These are phyloP conservation scores for Thymelicus lineola DNA, from an alignment of 2,888 invertebrate species.

Conservation along the genomic window DNA sequence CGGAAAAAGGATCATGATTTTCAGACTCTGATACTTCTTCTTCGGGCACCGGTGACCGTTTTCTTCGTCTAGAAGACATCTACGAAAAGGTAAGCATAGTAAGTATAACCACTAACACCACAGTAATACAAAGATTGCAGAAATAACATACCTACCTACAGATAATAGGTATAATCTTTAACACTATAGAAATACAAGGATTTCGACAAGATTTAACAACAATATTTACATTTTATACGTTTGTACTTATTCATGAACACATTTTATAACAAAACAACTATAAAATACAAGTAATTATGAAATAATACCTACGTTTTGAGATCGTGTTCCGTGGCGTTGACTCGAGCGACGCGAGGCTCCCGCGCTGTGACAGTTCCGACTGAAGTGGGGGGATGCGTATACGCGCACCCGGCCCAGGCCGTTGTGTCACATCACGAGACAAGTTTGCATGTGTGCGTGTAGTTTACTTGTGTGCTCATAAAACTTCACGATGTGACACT, in stretches of 20 bases:
- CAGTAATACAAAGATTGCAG: no score
- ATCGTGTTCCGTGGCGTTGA: no score
- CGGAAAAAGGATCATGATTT: no score
- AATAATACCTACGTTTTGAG: not conserved
- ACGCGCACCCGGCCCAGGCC: no score
- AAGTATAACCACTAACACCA: no score
- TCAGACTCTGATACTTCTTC: no score
- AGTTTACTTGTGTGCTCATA: not conserved
- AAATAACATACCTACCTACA: no score
- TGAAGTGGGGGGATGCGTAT: no score
- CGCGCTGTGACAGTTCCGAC: no score
- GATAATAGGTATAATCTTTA: slow-evolving; percentile 4
- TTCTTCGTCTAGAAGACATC: slow-evolving; percentile 12
- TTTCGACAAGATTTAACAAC: slow-evolving; percentile 3
- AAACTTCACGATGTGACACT: slow-evolving; percentile 7
- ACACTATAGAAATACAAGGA: slow-evolving; percentile 8
- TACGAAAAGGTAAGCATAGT: slow-evolving; percentile 12
- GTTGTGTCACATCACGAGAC: no score
- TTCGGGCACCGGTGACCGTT: not conserved
- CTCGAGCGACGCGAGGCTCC: no score
- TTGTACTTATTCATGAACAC: slow-evolving; percentile 11
- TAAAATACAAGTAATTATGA: slow-evolving; percentile 7
- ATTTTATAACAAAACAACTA: slow-evolving; percentile 14
- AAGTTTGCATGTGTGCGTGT: no score
- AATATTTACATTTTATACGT: slow-evolving; percentile 13